A percentile compares a stretch with the other conserved stretches of the same genome.
These are phyloP conservation scores for Ichneumoninae sp. DNA, from an alignment of 2,888 invertebrate species.

Conservation along the genomic window DNA sequence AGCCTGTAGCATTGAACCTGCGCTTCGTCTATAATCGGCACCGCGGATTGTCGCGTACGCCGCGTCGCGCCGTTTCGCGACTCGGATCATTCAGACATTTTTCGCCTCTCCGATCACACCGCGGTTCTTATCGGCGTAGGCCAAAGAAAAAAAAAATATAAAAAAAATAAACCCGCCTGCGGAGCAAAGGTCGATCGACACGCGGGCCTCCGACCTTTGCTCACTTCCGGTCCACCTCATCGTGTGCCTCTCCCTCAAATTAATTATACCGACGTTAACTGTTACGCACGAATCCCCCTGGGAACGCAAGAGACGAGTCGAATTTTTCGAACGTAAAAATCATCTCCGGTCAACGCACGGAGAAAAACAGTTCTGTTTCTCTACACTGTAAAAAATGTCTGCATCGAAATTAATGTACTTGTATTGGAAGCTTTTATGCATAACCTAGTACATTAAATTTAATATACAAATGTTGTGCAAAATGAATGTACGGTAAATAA, in stretches of 20 bases:
- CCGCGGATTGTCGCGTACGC: background rate
- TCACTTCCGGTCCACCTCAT: constrained; percentile 28
- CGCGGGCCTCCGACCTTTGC: constrained; percentile 40
- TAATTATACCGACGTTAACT: constrained; percentile 17
- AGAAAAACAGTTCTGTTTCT: too few relatives aligned
- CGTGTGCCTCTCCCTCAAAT: constrained; percentile 22
- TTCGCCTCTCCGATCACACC: background rate
- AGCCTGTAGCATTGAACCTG: constrained; percentile 29
- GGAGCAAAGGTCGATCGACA: constrained; percentile 37
- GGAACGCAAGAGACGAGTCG: background rate
- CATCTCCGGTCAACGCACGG: too few relatives aligned
- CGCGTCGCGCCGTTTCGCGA: too few relatives aligned
- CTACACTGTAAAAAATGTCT: too few relatives aligned
- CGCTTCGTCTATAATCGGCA: constrained; percentile 5
- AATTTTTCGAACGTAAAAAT: background rate
- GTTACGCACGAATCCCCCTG: constrained; percentile 11
- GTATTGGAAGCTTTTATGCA: too few relatives aligned
- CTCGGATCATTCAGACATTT: too few relatives aligned
- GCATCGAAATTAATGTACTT: too few relatives aligned
- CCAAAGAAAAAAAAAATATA: too few relatives aligned
- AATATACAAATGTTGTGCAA: too few relatives aligned
- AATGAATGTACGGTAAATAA: too few relatives aligned
- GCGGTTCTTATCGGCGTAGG: too few relatives aligned
- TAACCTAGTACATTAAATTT: too few relatives aligned
- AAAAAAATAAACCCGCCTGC: background rate